Base-by-base conservation (phyloP, 1,140 invertebrate species). In the Drosophila arizonae region DNA sequence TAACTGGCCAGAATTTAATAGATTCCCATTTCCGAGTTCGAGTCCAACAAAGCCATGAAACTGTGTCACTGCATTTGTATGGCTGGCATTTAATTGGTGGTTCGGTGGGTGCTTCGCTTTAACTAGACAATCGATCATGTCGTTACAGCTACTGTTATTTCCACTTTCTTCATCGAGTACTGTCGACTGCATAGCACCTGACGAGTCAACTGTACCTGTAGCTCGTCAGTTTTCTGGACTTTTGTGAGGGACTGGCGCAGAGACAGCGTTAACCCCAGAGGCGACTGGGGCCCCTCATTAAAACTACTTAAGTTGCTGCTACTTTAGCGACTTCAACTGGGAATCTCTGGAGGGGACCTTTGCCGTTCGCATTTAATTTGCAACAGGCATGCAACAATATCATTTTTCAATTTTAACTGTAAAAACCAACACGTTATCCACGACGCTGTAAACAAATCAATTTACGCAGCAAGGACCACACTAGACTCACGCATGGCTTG, bases 381-480 rank as follows among this genome's bases (percentile, higher is more conserved):
- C 84, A 73, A 48, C 62, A 51, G 76, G 79, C 84, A 88, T 88
- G 84, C 84, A 88, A 88, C 71, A 88, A 74, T 84, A 84, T 88
- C 77, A 88, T 88, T 84, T 82, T 84, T 88, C 77, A 80, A 89
- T 88, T 76, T 84, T 80, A 88, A 88, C 84, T 88, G 84, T 88
- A 88, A 88, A 88, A 88, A 78, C 84, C 81, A 84, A 84, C 84
- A 88, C 85, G 84, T 84, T 88, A 77, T 88, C 61, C 73, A 72
- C 77, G 62, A 72, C 65, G 68, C 72, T 77, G 79, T 77, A 84
- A 84, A 88, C 84, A 89, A 88, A 88, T 88, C 84, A 88, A 88
- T 88, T 88, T 88, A 61, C 55, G 60, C 28, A 67, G 57, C 41
- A 65, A 71, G 72, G 79, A 86, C 82, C 82, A 87, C 82, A 84